phyloP scores from a whole-genome alignment of 2,797 vertebrate species.

The Falco novaeseelandiae region DNA sequence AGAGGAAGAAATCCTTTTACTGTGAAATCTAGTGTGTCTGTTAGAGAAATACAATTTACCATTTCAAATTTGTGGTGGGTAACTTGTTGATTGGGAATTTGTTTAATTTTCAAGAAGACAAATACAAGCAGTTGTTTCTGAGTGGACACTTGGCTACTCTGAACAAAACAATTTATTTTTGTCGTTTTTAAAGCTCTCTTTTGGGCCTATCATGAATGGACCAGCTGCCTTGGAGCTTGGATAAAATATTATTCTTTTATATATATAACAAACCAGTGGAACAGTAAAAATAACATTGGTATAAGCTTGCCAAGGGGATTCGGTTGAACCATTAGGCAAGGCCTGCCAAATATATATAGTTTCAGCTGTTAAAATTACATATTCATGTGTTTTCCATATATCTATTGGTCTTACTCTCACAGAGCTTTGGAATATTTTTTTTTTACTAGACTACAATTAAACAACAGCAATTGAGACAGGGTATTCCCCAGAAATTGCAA shows the following conservation, averaged over 20 bases:
- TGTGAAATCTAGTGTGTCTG: slow-evolving; percentile 7
- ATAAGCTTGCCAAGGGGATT: slow-evolving; percentile 59
- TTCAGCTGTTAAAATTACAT: slow-evolving; percentile 65
- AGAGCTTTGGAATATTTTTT: slow-evolving; percentile 14
- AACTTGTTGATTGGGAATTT: slow-evolving; percentile 16
- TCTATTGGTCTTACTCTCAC: background rate
- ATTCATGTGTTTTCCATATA: slow-evolving; percentile 70
- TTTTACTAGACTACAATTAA: slow-evolving; percentile 48
- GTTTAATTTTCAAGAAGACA: slow-evolving; percentile 38
- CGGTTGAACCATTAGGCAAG: slow-evolving; percentile 49
- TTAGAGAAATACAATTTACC: slow-evolving; percentile 13
- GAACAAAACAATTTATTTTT: slow-evolving; percentile 22
- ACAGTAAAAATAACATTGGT: slow-evolving; percentile 63
- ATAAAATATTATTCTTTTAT: slow-evolving; percentile 54
- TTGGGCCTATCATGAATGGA: slow-evolving; percentile 32
- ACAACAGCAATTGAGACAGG: slow-evolving; percentile 18
- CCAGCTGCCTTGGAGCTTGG: slow-evolving; percentile 43
- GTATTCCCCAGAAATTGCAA: slow-evolving; percentile 52
- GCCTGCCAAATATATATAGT: slow-evolving; percentile 58
- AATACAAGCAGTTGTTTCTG: background rate
- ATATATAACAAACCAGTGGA: slow-evolving; percentile 47
- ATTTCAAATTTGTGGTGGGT: background rate
- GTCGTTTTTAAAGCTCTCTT: slow-evolving; percentile 34
- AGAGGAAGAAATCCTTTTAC: background rate
- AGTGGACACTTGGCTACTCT: background rate